Evolutionary conservation across 2,113 vertebrate genomes (phyloP), one percentile per base, ranked within the genome.

Genomic region (Campylomormyrus tamandua): DNA sequence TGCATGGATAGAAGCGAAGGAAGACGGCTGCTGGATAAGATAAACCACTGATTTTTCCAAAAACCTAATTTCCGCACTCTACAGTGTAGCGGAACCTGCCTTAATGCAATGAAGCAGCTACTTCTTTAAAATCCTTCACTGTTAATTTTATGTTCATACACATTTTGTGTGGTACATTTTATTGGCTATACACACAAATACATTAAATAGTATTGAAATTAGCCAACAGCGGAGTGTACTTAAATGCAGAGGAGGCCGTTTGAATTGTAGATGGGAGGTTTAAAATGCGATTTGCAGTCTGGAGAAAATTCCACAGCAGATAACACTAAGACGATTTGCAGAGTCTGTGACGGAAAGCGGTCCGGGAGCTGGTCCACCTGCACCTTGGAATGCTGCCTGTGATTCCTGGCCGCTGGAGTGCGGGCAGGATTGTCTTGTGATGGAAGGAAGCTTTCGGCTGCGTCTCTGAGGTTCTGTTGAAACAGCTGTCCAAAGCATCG

Each of bases 391-490:
- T 2, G 17, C 83, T 45, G 83, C 45, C 45, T 24, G 42, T 19
- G 10, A 13, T 1, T 21, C 17, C 83, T 84, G 42, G 45, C 42
- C 5, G 3, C 83, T 84, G 83, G 5, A 46, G 6, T 84, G 42
- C 35, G 1, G 42, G 39, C 42, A 46, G 80, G 31, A 46, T 66
- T 66, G 62, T 48, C 45, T 45, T 21, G 17, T 42, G 83, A 10
- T n/a, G 45, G 45, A 45, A 84, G 45, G 45, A 24, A 24, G 21
- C 45, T 84, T 84, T 42, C 45, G 21, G 21, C 21, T n/a, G 42
- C 45, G 24, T 45, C 7, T 87, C 66, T 80, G 91, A 89, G 88
- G 83, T 89, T 89, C 93, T 93, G 92, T 92, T 91, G 91, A 90
- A 92, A 90, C 87, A 92, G 50, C 56, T 90, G 91, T 89, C 87